Conservation (phyloP, 2,113 vertebrate genomes). For the Columba janthina region DNA sequence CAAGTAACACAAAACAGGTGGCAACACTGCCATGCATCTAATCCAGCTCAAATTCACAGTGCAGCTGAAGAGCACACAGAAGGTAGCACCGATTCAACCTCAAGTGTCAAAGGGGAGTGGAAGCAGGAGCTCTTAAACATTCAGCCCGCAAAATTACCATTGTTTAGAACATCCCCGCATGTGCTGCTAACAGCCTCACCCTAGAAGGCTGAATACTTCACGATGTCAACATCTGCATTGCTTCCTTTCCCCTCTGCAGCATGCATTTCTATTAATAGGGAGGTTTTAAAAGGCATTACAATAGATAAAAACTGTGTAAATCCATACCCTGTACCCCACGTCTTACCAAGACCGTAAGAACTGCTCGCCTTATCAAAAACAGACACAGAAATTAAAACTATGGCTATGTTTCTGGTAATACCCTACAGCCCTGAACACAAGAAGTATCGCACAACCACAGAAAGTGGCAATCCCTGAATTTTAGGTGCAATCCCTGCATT, state of each 20-base stretch:
- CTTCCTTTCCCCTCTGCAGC: not conserved
- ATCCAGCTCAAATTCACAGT: not conserved
- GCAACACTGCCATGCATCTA: not conserved
- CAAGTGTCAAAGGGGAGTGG: not conserved
- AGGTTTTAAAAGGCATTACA: not conserved
- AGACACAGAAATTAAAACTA: not conserved
- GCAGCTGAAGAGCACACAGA: not conserved
- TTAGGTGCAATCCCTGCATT: not conserved
- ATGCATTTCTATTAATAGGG: not conserved
- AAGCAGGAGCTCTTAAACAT: not conserved
- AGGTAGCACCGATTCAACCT: not conserved
- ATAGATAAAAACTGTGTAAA: not conserved
- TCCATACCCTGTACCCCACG: not conserved
- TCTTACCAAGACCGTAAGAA: not conserved
- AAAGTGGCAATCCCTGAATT: not conserved
- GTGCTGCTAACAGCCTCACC: not conserved
- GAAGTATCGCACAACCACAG: fast-evolving
- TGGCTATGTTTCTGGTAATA: not conserved
- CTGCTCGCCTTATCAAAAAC: not conserved
- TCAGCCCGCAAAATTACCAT: not conserved
- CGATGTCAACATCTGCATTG: not conserved
- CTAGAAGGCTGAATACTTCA: not conserved
- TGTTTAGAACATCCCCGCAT: not conserved
- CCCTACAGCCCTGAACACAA: not conserved
- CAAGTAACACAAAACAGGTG: not conserved